Conservation (phyloP, 2,888 invertebrate species). For the Panorpa germanica region DNA sequence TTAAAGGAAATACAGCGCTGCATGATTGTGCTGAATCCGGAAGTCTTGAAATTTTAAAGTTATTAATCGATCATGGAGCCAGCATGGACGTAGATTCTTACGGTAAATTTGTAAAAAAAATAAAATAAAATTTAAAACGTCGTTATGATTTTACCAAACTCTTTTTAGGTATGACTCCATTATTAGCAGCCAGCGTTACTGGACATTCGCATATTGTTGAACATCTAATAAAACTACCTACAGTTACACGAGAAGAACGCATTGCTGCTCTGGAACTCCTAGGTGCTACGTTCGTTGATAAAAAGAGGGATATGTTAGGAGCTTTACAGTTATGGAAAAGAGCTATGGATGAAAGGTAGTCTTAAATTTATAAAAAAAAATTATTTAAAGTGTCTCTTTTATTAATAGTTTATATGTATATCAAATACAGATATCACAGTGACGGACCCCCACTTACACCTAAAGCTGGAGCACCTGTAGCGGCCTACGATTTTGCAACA, state of each 20-base stretch:
- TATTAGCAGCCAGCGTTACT: constrained; percentile 81
- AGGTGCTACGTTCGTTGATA: constrained; percentile 93
- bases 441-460: constrained; percentile 54
- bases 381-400: constrained; percentile 8
- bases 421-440: constrained; percentile 36
- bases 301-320: constrained; percentile 82
- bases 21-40: constrained; percentile 97
- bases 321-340: constrained; percentile 78
- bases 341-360: constrained; percentile 72
- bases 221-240: constrained; percentile 59
- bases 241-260: constrained; percentile 57
- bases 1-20: constrained; percentile 88
- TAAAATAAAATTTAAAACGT: not conserved
- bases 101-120: constrained; percentile 29
- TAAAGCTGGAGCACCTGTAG: constrained; percentile 44
- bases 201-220: constrained; percentile 89
- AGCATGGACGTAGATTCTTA: constrained; percentile 88
- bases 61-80: constrained; percentile 74
- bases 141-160: constrained; percentile 1
- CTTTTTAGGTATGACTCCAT: constrained; percentile 68
- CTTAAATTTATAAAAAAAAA: constrained; percentile 5
- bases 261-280: constrained; percentile 82
- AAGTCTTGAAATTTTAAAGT: constrained; percentile 76
- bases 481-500: constrained; percentile 74
- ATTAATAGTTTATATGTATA: constrained; percentile 16